Conservation (phyloP, 2,797 vertebrate genomes). For the Clarias fuscus region DNA sequence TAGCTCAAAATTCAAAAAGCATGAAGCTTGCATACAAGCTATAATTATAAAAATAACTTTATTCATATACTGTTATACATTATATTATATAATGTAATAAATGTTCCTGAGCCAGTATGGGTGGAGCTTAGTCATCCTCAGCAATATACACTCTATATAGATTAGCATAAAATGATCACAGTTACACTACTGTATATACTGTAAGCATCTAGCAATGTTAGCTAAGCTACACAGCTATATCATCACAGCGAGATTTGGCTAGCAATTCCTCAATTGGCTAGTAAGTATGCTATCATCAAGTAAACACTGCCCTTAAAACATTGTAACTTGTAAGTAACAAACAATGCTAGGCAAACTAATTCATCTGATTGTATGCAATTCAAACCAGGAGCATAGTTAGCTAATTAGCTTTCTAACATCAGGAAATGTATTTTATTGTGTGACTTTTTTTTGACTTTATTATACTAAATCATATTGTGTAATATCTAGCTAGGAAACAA, state of each 20-base stretch:
- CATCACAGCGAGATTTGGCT: not conserved
- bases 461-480: too few species aligned
- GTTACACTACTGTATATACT: not conserved
- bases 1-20: not conserved
- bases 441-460: not conserved
- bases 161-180: not conserved
- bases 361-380: not conserved
- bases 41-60: not conserved
- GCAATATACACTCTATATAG: not conserved
- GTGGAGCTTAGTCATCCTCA: not conserved
- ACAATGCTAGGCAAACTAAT: not conserved
- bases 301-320: not conserved
- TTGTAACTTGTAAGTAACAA: too few species aligned
- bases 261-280: not conserved
- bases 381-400: too few species aligned
- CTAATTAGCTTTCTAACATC: not conserved
- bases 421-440: not conserved
- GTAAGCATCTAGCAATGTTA: not conserved
- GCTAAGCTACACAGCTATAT: not conserved
- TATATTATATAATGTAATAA: too few species aligned
- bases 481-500: not conserved
- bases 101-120: not conserved
- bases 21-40: not conserved
- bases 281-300: not conserved
- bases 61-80: too few species aligned